Evolutionary conservation across 2,113 vertebrate genomes (phyloP).

Genomic region (Pedionomus torquatus): DNA sequence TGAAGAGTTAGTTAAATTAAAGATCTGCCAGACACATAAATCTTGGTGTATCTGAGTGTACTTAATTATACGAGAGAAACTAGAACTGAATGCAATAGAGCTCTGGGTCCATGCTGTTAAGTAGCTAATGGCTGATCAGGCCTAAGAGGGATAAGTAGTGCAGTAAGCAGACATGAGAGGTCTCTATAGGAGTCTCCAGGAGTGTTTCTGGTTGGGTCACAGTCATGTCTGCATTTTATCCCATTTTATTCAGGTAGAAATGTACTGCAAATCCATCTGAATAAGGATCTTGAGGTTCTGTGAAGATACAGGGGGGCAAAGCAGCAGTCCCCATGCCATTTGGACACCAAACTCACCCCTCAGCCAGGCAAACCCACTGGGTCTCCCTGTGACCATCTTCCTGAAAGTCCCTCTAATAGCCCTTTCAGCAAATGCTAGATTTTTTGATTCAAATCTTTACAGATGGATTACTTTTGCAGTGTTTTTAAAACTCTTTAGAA

Average conservation of each 20-base stretch:
- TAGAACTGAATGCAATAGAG: background rate
- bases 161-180: background rate
- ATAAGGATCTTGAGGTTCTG: background rate
- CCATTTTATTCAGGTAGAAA: background rate
- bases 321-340: background rate
- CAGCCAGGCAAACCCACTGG: background rate
- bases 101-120: background rate
- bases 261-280: background rate
- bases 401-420: background rate
- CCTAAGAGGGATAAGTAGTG: background rate
- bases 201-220: background rate
- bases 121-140: background rate
- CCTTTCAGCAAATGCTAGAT: background rate
- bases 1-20: background rate
- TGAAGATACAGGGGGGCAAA: background rate
- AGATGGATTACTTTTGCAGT: background rate
- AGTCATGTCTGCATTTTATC: background rate
- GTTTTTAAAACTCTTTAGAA: background rate
- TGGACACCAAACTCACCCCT: background rate
- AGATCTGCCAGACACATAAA: background rate
- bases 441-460: background rate
- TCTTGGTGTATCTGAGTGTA: background rate
- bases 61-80: background rate
- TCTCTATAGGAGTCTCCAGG: background rate
- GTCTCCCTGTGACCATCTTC: background rate